These are phyloP conservation scores for Elegia similella DNA, from an alignment of 2,888 invertebrate species.

Conservation along the genomic window DNA sequence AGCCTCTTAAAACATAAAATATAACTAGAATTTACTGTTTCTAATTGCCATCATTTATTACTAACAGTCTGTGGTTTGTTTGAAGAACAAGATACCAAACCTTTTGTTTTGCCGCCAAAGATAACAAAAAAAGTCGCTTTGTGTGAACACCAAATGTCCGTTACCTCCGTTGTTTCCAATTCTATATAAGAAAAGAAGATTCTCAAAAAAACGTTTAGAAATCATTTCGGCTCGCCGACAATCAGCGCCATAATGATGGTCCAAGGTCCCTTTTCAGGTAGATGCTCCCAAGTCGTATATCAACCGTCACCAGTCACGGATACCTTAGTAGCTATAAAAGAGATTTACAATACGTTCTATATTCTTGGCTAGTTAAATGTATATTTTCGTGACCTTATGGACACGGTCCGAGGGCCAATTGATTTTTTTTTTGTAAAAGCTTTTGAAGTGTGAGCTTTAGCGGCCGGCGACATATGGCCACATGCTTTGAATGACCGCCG, in stretches of 20 bases:
- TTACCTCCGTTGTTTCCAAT: slow-evolving; percentile 61
- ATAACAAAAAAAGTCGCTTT: slow-evolving; percentile 47
- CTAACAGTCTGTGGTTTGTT: slow-evolving; percentile 48
- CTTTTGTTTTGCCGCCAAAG: slow-evolving; percentile 48
- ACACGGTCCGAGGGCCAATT: slow-evolving; percentile 64
- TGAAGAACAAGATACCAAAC: slow-evolving; percentile 42
- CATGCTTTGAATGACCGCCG: slow-evolving; percentile 62
- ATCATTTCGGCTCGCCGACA: slow-evolving; percentile 75
- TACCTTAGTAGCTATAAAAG: slow-evolving; percentile 70
- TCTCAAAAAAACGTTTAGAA: slow-evolving; percentile 56
- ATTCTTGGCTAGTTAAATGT: slow-evolving; percentile 72
- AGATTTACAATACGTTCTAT: slow-evolving; percentile 74
- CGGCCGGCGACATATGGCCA: slow-evolving; percentile 61
- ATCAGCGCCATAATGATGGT: slow-evolving; percentile 74
- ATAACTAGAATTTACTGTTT: slow-evolving; percentile 2
- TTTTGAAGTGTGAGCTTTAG: slow-evolving; percentile 47
- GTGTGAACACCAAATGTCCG: slow-evolving; percentile 49
- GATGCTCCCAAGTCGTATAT: slow-evolving; percentile 74
- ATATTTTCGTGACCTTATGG: slow-evolving; percentile 69
- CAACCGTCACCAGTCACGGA: slow-evolving; percentile 61
- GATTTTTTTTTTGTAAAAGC: slow-evolving; percentile 67
- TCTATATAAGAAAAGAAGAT: slow-evolving; percentile 51
- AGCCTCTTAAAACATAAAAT: too few species aligned
- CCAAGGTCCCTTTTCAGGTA: slow-evolving; percentile 76
- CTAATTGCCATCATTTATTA: slow-evolving; percentile 34